Evolutionary conservation across 2,888 invertebrate genomes (phyloP).

Genomic region (Cephus sareptanus): DNA sequence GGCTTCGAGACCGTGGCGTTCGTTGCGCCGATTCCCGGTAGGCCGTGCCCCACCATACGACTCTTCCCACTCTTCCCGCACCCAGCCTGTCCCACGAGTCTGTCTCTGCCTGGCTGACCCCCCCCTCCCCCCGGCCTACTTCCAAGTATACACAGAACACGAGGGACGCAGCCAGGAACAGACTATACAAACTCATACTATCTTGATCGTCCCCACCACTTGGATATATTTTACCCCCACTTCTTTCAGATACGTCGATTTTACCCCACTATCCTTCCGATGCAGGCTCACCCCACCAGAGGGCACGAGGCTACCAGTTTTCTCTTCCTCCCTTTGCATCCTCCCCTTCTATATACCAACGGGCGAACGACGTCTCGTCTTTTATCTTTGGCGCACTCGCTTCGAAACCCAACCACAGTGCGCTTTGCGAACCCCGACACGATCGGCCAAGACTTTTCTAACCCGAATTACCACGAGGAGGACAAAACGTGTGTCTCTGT

Average conservation of each 20-base stretch:
- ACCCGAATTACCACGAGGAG: not conserved
- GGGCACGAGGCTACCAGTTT: not conserved
- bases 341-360: not conserved
- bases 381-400: not conserved
- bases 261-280: not conserved
- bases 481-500: not conserved
- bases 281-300: not conserved
- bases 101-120: not conserved
- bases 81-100: not conserved
- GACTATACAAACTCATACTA: not conserved
- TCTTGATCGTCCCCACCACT: not conserved
- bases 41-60: slow-evolving; percentile 27
- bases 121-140: not conserved
- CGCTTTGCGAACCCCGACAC: not conserved
- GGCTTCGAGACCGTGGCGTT: slow-evolving; percentile 15
- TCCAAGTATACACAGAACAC: not conserved
- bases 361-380: not conserved
- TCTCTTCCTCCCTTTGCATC: not conserved
- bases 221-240: not conserved
- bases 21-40: slow-evolving; percentile 35
- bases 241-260: not conserved
- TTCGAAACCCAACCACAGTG: not conserved
- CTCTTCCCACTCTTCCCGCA: slow-evolving; percentile 52
- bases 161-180: not conserved
- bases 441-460: not conserved